A percentile compares a stretch with the other conserved stretches of the same genome.
Conservation (phyloP, 2,113 vertebrate species). For the Hirundichthys speculiger region DNA sequence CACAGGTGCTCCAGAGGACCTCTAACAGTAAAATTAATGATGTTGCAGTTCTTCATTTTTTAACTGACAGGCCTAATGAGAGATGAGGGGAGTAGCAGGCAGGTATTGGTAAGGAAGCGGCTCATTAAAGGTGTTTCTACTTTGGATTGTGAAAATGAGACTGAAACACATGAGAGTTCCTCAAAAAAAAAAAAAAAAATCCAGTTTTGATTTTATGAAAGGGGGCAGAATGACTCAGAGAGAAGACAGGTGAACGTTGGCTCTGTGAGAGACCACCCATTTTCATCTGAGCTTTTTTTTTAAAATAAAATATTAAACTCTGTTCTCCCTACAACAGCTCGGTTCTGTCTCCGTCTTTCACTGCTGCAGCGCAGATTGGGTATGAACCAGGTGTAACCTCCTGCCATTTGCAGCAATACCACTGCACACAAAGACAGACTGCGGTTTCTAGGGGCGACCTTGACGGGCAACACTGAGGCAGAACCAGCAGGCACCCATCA, state of each 20-base stretch:
- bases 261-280: no score
- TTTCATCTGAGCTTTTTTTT: no score
- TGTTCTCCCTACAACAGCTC: no score
- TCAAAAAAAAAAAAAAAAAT: no score
- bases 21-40: neutral
- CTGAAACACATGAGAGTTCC: neutral
- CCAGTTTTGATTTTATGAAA: no score
- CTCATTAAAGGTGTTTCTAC: constrained; percentile 20
- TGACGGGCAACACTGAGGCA: constrained; percentile 24
- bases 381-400: neutral
- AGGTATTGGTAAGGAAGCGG: constrained; percentile 13
- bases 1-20: neutral
- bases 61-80: constrained; percentile 22
- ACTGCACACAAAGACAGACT: constrained; percentile 16
- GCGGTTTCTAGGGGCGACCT: constrained; percentile 31
- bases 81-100: constrained; percentile 7
- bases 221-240: no score
- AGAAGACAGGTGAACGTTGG: no score
- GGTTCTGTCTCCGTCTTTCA: neutral
- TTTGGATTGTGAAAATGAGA: constrained; percentile 16
- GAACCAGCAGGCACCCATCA: constrained; percentile 30
- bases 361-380: neutral
- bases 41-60: neutral
- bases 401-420: constrained; percentile 15
- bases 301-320: no score